These are phyloP conservation scores for Rhadina sibilatrix DNA, from an alignment of 2,113 vertebrate species.

Conservation along the genomic window DNA sequence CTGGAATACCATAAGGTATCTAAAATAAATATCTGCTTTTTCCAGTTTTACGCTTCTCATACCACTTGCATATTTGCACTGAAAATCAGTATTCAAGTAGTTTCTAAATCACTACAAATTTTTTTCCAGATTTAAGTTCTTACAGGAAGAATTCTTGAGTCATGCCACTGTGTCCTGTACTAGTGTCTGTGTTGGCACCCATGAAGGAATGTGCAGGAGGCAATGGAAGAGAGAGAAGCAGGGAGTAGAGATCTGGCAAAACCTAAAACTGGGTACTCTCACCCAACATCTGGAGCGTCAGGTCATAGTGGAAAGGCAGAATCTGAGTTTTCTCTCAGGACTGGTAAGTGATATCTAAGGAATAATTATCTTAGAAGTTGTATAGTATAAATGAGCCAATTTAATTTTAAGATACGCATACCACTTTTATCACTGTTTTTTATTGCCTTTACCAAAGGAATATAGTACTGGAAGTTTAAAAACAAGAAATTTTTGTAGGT, in stretches of 20 bases:
- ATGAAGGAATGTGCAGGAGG: not conserved
- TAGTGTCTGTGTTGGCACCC: not conserved
- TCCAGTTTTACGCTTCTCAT: not conserved
- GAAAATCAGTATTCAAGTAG: not conserved
- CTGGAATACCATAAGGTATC: not conserved
- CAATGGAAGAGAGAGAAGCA: not conserved
- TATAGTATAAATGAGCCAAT: not conserved
- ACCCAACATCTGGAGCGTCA: not conserved
- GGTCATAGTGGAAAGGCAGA: not conserved
- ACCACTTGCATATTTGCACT: not conserved
- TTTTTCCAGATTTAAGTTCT: not conserved
- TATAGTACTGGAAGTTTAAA: not conserved
- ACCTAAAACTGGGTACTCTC: not conserved
- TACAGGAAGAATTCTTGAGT: not conserved
- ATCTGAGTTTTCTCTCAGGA: not conserved
- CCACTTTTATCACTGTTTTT: conserved; percentile 14
- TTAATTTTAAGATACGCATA: not conserved
- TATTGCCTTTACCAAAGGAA: conserved; percentile 23
- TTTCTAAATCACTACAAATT: not conserved
- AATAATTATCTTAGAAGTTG: not conserved
- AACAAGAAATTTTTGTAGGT: conserved; percentile 44
- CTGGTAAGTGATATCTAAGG: not conserved
- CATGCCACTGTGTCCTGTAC: rapidly evolving
- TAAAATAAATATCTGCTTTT: not conserved
- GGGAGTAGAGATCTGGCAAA: not conserved